These are phyloP conservation scores for Psittacula cyanocephala DNA, from an alignment of 2,113 vertebrate species.

Conservation along the genomic window DNA sequence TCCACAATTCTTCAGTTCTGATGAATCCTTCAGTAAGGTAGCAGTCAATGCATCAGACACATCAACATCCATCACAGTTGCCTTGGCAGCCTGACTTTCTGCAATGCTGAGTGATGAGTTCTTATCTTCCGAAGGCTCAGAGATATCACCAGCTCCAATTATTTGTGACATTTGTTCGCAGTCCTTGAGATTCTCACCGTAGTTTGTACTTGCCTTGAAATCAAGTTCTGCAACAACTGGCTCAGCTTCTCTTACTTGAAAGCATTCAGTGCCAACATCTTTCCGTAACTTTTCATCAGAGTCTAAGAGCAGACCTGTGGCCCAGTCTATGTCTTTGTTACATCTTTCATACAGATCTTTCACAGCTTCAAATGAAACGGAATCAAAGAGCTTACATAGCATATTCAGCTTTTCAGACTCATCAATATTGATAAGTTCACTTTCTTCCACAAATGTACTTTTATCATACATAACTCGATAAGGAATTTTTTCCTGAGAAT, in stretches of 20 bases:
- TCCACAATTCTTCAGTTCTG: not conserved
- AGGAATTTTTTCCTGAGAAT: conserved; percentile 76
- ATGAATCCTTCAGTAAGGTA: not conserved
- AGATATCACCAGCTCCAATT: not conserved
- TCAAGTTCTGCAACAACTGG: conserved; percentile 19
- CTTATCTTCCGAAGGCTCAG: not conserved
- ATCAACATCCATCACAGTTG: not conserved
- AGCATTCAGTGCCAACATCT: conserved; percentile 69
- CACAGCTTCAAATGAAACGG: conserved; percentile 86
- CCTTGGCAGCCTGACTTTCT: not conserved
- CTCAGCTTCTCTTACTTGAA: conserved; percentile 21
- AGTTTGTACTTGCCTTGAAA: conserved; percentile 36
- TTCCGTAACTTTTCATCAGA: conserved; percentile 86
- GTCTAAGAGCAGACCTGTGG: conserved; percentile 91
- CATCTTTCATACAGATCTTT: conserved; percentile 96
- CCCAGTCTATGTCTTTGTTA: conserved; percentile 92
- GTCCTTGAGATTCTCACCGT: not conserved
- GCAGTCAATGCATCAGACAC: not conserved
- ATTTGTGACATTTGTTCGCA: not conserved
- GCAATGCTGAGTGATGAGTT: not conserved
- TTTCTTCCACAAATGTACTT: conserved; percentile 90
- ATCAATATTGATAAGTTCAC: conserved; percentile 74
- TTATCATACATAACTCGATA: conserved; percentile 88
- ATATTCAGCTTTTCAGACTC: conserved; percentile 83
- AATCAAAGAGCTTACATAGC: conserved; percentile 88